phyloP scores from a whole-genome alignment of 2,113 vertebrate genomes.

The Siphamia tubifer region DNA sequence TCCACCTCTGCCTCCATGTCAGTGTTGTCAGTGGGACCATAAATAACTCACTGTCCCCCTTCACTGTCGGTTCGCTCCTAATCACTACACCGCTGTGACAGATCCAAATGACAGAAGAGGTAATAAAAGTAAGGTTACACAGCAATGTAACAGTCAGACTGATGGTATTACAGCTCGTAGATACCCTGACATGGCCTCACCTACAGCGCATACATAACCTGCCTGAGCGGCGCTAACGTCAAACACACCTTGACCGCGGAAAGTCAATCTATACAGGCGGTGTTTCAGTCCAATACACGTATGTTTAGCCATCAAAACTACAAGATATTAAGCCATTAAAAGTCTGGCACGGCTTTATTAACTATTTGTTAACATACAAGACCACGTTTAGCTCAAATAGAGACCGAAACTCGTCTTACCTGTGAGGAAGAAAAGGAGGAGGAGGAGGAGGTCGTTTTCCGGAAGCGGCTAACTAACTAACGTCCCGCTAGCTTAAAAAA shows the following conservation, averaged over 20 bases:
- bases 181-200: constrained; percentile 29
- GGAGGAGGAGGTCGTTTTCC: constrained; percentile 58
- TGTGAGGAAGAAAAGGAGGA: too few relatives aligned
- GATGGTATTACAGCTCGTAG: neutral
- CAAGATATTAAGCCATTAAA: rapidly evolving
- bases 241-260: constrained; percentile 43
- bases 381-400: neutral
- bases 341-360: rapidly evolving
- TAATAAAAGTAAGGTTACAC: constrained; percentile 28
- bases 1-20: constrained; percentile 4
- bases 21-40: constrained; percentile 53
- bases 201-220: constrained; percentile 11
- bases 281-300: neutral
- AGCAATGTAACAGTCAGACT: neutral
- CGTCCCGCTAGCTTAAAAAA: constrained; percentile 55
- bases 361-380: neutral
- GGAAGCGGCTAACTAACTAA: constrained; percentile 76
- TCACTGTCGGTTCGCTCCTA: constrained; percentile 43
- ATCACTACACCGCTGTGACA: constrained; percentile 46
- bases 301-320: neutral
- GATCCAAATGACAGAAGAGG: constrained; percentile 31
- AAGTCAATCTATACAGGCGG: constrained; percentile 13
- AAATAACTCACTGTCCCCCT: constrained; percentile 73
- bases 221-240: neutral
- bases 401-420: constrained; percentile 79